Conservation (phyloP, 1,140 invertebrate genomes). For the Samia ricini region DNA sequence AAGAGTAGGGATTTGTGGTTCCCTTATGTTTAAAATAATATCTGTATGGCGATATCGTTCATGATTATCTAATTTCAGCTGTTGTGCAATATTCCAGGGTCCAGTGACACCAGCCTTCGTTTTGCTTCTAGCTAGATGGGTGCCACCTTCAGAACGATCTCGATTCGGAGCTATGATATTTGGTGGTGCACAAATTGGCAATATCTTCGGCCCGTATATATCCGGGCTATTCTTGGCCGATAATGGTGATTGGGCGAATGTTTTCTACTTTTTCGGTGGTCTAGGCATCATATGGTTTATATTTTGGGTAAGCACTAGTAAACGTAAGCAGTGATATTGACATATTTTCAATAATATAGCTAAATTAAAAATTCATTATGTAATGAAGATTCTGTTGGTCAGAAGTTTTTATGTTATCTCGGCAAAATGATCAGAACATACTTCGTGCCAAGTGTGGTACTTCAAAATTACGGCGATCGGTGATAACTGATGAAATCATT, state of each 20-base stretch:
- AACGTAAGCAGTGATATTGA: background rate
- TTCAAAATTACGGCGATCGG: too few species aligned
- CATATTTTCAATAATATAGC: constrained; percentile 2
- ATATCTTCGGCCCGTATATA: constrained; percentile 85
- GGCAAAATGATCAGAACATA: too few species aligned
- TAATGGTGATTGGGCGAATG: constrained; percentile 83
- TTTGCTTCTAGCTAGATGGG: constrained; percentile 85
- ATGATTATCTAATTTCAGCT: background rate
- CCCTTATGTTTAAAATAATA: too few species aligned
- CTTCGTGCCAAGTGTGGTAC: too few species aligned
- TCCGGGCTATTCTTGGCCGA: constrained; percentile 83
- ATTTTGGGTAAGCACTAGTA: constrained; percentile 77
- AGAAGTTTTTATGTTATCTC: too few species aligned
- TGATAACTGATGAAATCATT: too few species aligned
- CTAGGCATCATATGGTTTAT: constrained; percentile 85
- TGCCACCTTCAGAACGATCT: constrained; percentile 84
- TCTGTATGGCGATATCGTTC: background rate
- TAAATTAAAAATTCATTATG: too few species aligned
- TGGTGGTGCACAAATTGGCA: constrained; percentile 84
- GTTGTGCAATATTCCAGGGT: constrained; percentile 39
- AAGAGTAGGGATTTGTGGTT: too few species aligned
- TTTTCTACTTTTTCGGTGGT: constrained; percentile 91
- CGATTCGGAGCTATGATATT: constrained; percentile 85
- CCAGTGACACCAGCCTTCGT: constrained; percentile 87
- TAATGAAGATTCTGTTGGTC: too few species aligned